These are phyloP conservation scores for Desmodus rotundus DNA, from an alignment of 2,113 vertebrate genomes.

Conservation along the genomic window DNA sequence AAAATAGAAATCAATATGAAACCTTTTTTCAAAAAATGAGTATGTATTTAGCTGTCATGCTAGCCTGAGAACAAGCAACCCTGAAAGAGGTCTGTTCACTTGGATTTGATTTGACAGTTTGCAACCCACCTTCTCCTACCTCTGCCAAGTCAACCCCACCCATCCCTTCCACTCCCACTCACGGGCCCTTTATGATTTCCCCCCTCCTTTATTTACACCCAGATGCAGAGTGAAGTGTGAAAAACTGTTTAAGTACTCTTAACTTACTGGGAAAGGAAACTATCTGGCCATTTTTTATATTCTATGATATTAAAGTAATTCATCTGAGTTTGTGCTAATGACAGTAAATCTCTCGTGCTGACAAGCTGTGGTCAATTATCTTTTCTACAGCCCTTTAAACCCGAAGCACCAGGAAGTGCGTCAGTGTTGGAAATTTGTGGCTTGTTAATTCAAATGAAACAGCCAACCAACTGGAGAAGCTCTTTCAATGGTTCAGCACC, in stretches of 20 bases:
- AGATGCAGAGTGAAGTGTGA: constrained; percentile 50
- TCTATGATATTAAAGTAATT: constrained; percentile 73
- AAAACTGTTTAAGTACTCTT: constrained; percentile 57
- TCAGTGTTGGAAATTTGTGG: constrained; percentile 40
- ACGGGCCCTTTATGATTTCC: background rate
- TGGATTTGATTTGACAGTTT: constrained; percentile 5
- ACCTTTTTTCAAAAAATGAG: background rate
- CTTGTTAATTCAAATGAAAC: constrained; percentile 63
- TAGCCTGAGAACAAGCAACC: background rate
- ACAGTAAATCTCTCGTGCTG: constrained; percentile 65
- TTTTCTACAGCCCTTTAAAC: constrained; percentile 64
- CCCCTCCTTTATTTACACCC: constrained; percentile 33
- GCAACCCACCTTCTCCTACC: background rate
- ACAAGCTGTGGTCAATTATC: constrained; percentile 72
- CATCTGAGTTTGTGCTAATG: constrained; percentile 63
- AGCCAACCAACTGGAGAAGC: constrained; percentile 56
- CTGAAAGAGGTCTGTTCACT: background rate
- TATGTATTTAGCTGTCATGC: background rate
- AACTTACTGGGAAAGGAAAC: constrained; percentile 59
- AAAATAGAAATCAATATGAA: constrained; percentile 15
- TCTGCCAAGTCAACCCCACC: background rate
- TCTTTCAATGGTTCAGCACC: background rate
- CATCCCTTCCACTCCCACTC: background rate
- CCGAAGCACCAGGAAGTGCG: background rate
- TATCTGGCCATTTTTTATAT: constrained; percentile 55